These are phyloP conservation scores for Protula sp. DNA, from an alignment of 2,888 invertebrate species.

Conservation along the genomic window DNA sequence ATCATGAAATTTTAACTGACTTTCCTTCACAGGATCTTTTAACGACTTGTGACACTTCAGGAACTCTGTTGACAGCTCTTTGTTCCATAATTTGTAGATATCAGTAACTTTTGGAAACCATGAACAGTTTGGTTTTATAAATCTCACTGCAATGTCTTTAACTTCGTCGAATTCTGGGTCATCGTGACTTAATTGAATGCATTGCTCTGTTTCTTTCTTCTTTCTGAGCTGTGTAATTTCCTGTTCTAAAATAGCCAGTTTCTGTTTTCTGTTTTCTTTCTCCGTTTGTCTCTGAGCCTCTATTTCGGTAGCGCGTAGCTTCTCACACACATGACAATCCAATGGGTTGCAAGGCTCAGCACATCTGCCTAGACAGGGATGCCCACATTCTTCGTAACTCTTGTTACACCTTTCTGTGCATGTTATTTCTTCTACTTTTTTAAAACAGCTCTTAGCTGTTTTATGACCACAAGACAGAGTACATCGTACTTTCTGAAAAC, in stretches of 20 bases:
- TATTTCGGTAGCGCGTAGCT: constrained; percentile 1
- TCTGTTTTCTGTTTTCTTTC: neutral
- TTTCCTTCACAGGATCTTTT: constrained; percentile 6
- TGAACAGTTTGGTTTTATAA: constrained; percentile 12
- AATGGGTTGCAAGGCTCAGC: constrained; percentile 6
- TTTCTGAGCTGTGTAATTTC: constrained; percentile 56
- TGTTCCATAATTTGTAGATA: constrained; percentile 14
- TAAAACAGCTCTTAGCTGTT: constrained; percentile 1
- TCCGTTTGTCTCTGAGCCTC: neutral
- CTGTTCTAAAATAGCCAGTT: neutral
- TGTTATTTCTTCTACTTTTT: neutral
- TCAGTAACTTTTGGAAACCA: constrained; percentile 14
- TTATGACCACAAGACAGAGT: constrained; percentile 14
- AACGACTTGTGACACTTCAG: neutral
- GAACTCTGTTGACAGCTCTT: constrained; percentile 4
- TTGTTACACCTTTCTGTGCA: constrained; percentile 11
- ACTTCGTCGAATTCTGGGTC: constrained; percentile 13
- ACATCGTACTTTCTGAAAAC: too few relatives aligned
- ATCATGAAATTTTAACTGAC: constrained; percentile 19
- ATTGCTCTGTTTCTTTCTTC: constrained; percentile 57
- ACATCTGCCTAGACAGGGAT: constrained; percentile 11
- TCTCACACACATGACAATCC: constrained; percentile 6
- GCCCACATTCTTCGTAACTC: constrained; percentile 8
- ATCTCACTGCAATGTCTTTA: constrained; percentile 9
- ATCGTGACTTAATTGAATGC: constrained; percentile 14